These are phyloP conservation scores for Epinephelus coioides DNA, from an alignment of 2,797 vertebrate species.

Conservation along the genomic window DNA sequence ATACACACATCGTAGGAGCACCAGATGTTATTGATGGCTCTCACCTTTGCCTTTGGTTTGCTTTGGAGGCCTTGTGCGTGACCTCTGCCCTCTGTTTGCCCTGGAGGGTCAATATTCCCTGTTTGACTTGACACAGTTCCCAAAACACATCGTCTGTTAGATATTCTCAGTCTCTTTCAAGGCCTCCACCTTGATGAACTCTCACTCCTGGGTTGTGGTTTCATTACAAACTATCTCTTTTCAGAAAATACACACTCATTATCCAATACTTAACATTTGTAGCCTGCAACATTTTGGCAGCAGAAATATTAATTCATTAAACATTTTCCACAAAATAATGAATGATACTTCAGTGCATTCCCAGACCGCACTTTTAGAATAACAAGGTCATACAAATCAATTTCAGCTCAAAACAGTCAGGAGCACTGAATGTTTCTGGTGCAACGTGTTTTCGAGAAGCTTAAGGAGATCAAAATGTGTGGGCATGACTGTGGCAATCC, in stretches of 20 bases:
- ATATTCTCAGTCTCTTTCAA: conserved; percentile 1
- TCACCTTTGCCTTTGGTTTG: conserved; percentile 45
- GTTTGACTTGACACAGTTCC: not conserved
- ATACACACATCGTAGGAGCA: conserved; percentile 27
- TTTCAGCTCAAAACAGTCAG: conserved; percentile 19
- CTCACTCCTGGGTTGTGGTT: not conserved
- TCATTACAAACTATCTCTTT: conserved; percentile 22
- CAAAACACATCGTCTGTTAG: conserved; percentile 6
- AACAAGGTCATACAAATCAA: conserved; percentile 28
- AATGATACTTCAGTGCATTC: conserved; percentile 15
- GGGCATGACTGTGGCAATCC: conserved; percentile 28
- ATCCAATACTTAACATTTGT: not conserved
- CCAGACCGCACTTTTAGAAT: conserved; percentile 18
- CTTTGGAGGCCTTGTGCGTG: conserved; percentile 47
- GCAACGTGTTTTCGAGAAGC: conserved; percentile 40
- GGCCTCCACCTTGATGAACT: conserved; percentile 1
- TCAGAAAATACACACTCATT: not conserved
- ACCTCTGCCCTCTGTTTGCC: conserved; percentile 51
- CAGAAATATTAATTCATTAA: conserved; percentile 4
- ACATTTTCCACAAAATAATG: conserved; percentile 21
- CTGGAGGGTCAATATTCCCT: conserved; percentile 24
- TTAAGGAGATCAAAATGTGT: conserved; percentile 54
- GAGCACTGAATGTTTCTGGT: conserved; percentile 28
- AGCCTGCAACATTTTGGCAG: not conserved
- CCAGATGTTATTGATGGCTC: conserved; percentile 53